phyloP scores from a whole-genome alignment of 2,888 invertebrate species.

The Amphipyra berbera region DNA sequence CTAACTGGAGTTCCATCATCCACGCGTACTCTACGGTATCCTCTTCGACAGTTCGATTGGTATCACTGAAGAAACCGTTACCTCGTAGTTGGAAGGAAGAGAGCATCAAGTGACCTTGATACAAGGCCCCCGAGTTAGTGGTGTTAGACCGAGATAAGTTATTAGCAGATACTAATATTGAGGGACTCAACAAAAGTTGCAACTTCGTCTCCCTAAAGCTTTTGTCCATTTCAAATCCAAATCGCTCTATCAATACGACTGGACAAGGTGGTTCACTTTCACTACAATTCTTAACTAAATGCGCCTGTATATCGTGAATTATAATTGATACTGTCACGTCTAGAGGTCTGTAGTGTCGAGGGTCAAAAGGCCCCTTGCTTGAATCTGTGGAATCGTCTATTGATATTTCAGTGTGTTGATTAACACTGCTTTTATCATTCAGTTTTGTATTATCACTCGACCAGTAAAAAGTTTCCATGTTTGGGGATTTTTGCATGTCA shows the following conservation, averaged over 20 bases:
- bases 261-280: constrained; percentile 98
- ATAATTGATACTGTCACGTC: constrained; percentile 98
- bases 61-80: constrained; percentile 98
- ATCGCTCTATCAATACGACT: constrained; percentile 95
- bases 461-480: constrained; percentile 80
- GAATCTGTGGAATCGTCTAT: constrained; percentile 92
- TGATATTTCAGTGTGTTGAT: constrained; percentile 88
- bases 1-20: constrained; percentile 98
- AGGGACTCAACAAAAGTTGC: constrained; percentile 96
- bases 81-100: constrained; percentile 97
- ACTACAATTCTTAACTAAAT: constrained; percentile 97
- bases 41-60: constrained; percentile 96
- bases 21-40: constrained; percentile 99
- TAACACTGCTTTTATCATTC: constrained; percentile 82
- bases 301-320: constrained; percentile 98
- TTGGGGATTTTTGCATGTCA: constrained; percentile 94
- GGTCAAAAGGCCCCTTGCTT: constrained; percentile 93
- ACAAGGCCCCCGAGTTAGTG: constrained; percentile 87
- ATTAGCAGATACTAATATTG: constrained; percentile 95
- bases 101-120: constrained; percentile 95
- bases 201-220: constrained; percentile 97
- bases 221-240: constrained; percentile 99
- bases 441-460: constrained; percentile 80
- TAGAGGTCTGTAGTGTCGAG: constrained; percentile 96
- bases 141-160: constrained; percentile 91